phyloP scores from a whole-genome alignment of 2,113 vertebrate species.

The Oreotragus oreotragus region DNA sequence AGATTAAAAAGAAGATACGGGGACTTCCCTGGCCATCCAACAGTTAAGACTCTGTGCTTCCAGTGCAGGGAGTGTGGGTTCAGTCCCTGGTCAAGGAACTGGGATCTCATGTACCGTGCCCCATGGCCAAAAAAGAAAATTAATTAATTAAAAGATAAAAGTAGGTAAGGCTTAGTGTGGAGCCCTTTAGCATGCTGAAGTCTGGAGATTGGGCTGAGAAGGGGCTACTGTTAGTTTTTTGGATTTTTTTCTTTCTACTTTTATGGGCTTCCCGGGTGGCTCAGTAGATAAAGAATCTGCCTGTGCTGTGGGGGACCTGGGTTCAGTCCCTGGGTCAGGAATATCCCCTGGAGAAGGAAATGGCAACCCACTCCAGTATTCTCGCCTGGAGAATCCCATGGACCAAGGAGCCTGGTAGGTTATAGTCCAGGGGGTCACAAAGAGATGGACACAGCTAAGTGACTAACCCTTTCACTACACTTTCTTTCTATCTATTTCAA shows the following conservation, averaged over 20 bases:
- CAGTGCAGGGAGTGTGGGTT: neutral
- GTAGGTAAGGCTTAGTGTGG: too few species aligned
- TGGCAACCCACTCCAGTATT: neutral
- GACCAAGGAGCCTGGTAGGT: neutral
- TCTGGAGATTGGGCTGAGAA: neutral
- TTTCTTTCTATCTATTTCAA: neutral
- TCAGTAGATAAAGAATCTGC: neutral
- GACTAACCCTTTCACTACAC: neutral
- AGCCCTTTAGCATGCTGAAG: neutral
- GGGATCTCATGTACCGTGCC: neutral
- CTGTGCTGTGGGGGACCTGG: rapidly evolving
- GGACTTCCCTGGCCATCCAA: neutral
- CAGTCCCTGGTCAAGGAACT: neutral
- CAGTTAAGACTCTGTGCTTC: neutral
- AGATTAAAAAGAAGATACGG: neutral
- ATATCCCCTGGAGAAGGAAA: neutral
- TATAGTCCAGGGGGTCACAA: neutral
- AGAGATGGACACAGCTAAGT: neutral
- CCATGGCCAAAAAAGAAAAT: neutral
- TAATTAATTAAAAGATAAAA: neutral
- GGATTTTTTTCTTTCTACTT: neutral
- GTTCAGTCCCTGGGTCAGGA: neutral
- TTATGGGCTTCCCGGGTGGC: neutral
- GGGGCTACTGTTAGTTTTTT: too few species aligned
- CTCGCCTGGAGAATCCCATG: neutral